A percentile compares a stretch with the other conserved stretches of the same genome.
Conservation (phyloP, 37 sponge, comb jelly and placozoan genomes). For the Halisarca cf. caerulea region DNA sequence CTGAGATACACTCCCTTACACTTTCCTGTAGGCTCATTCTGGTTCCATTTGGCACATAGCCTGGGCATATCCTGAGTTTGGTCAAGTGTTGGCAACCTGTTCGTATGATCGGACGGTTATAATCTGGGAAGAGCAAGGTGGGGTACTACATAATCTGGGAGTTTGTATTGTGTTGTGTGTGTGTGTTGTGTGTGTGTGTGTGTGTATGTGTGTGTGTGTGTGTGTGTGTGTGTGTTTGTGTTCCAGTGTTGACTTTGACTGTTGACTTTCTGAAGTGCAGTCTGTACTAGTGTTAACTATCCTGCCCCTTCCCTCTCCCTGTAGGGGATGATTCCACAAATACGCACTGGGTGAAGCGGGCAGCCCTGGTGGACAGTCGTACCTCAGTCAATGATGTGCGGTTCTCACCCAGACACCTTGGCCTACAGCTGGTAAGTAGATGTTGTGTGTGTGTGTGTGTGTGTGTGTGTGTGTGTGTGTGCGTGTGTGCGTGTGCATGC, state of each 20-base stretch:
- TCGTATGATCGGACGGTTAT: conserved; percentile 92
- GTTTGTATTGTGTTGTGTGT: no score
- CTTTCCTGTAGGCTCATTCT: conserved; percentile 60
- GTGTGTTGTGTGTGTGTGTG: no score
- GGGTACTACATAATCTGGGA: no score
- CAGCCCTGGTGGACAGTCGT: conserved; percentile 85
- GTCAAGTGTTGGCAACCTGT: conserved; percentile 94
- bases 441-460: not conserved
- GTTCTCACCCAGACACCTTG: conserved; percentile 88
- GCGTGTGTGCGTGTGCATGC: conserved; percentile 2
- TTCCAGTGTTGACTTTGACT: no score
- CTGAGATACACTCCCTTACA: no score
- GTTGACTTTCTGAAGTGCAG: not conserved
- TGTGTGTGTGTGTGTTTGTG: conserved; percentile 16
- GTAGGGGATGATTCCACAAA: not conserved
- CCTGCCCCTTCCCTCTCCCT: not conserved
- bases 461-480: not conserved
- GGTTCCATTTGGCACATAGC: conserved; percentile 90
- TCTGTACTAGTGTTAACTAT: not conserved
- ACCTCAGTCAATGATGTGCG: conserved; percentile 89
- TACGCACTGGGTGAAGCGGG: conserved; percentile 69
- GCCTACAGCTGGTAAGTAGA: conserved; percentile 69
- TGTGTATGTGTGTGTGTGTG: conserved; percentile 4
- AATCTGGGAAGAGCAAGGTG: conserved; percentile 97
- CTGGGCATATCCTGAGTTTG: conserved; percentile 99